Evolutionary conservation across 1,140 invertebrate genomes (phyloP).

Genomic region (Rhagoletis pomonella): DNA sequence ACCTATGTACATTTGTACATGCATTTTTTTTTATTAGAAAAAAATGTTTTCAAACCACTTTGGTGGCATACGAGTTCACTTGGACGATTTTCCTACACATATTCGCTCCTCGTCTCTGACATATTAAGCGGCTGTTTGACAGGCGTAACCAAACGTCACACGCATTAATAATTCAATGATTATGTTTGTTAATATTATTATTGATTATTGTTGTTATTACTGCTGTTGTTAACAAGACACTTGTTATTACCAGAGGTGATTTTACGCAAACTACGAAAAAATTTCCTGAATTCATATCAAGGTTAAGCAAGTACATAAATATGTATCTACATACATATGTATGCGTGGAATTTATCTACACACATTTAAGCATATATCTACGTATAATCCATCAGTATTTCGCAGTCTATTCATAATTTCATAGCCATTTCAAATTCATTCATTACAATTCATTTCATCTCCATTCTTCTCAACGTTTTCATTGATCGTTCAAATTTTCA

Average conservation of each 20-base stretch:
- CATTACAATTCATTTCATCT: slow-evolving; percentile 24
- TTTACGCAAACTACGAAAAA: no score
- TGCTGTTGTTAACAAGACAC: no score
- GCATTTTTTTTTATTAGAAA: no score
- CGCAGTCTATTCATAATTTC: no score
- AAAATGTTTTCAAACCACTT: background rate
- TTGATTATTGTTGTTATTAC: background rate
- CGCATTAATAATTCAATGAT: slow-evolving; percentile 31
- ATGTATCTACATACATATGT: no score
- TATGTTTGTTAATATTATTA: slow-evolving; percentile 14
- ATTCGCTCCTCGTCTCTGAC: background rate
- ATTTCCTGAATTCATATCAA: no score
- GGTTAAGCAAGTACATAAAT: no score
- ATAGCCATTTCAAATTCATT: background rate
- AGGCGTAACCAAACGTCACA: slow-evolving; percentile 21
- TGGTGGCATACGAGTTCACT: background rate
- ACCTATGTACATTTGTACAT: no score
- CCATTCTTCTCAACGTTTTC: background rate
- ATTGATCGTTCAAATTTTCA: background rate
- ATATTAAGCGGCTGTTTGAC: slow-evolving; percentile 14
- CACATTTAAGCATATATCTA: no score
- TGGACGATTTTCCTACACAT: background rate
- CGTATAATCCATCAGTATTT: no score
- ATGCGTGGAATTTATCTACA: no score
- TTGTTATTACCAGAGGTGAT: no score